phyloP scores from a whole-genome alignment of 1,140 invertebrate species.

The Orchesella cincta region DNA sequence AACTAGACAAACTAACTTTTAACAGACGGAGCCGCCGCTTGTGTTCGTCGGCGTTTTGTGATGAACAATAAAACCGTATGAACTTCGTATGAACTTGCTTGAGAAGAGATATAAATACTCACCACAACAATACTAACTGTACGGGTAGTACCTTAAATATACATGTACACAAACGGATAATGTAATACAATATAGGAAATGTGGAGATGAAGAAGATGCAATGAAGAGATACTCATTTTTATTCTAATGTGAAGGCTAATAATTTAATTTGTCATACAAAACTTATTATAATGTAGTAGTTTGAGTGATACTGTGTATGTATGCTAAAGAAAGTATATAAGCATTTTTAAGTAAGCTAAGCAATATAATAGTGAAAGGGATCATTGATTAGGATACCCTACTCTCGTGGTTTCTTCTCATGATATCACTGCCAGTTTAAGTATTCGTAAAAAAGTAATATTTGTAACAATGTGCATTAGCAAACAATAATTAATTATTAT shows the following conservation, averaged over 20 bases:
- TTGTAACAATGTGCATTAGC: no score
- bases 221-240: constrained; percentile 9
- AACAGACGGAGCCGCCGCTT: not conserved
- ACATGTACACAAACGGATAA: not conserved
- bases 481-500: no score
- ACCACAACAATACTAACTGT: not conserved
- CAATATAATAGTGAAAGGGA: no score
- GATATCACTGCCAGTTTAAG: no score
- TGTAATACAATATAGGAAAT: not conserved
- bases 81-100: not conserved
- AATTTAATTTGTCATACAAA: not conserved
- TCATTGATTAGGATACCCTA: no score
- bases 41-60: not conserved
- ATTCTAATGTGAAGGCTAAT: not conserved
- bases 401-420: no score
- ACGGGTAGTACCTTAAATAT: constrained; percentile 5
- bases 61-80: not conserved
- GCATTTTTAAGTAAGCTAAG: no score
- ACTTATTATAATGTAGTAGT: not conserved
- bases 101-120: not conserved
- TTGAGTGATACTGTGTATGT: no score
- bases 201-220: constrained; percentile 1
- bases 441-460: no score
- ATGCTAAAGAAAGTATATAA: no score
- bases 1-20: no score